Evolutionary conservation across 2,888 invertebrate species (phyloP).

Genomic region (Cheilosia scutellata): DNA sequence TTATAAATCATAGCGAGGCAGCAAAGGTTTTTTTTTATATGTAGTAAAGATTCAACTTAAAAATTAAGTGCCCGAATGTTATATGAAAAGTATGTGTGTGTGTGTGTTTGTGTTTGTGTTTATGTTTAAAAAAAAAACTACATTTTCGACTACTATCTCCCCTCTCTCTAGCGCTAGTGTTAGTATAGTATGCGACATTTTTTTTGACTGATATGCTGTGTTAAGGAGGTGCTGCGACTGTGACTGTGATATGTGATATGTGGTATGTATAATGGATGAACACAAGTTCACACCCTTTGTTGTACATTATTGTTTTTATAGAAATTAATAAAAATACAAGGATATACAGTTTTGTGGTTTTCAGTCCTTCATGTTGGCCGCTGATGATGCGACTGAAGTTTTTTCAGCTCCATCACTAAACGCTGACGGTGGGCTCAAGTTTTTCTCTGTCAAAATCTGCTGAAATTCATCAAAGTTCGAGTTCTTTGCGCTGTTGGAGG

Average conservation of each 20-base stretch:
- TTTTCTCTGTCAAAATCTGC: conserved; percentile 80
- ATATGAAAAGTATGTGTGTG: no score
- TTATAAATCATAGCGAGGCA: no score
- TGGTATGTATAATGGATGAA: not conserved
- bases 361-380: conserved; percentile 19
- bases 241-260: conserved; percentile 32
- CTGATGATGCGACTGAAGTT: not conserved
- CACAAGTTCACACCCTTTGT: not conserved
- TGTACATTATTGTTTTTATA: not conserved
- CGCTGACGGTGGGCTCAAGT: conserved; percentile 84
- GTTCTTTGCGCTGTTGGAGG: conserved; percentile 46
- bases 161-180: not conserved
- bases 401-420: conserved; percentile 83
- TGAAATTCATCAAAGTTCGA: conserved; percentile 78
- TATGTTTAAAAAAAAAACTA: no score
- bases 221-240: conserved; percentile 2
- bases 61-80: no score
- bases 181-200: not conserved
- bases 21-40: not conserved
- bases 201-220: conserved; percentile 31
- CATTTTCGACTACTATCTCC: not conserved
- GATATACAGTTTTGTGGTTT: not conserved
- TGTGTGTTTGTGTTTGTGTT: no score
- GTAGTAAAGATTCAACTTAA: no score
- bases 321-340: not conserved